Evolutionary conservation across 1,140 invertebrate genomes (phyloP), one percentile per base, ranked within the genome.

Genomic region (Manduca sexta): DNA sequence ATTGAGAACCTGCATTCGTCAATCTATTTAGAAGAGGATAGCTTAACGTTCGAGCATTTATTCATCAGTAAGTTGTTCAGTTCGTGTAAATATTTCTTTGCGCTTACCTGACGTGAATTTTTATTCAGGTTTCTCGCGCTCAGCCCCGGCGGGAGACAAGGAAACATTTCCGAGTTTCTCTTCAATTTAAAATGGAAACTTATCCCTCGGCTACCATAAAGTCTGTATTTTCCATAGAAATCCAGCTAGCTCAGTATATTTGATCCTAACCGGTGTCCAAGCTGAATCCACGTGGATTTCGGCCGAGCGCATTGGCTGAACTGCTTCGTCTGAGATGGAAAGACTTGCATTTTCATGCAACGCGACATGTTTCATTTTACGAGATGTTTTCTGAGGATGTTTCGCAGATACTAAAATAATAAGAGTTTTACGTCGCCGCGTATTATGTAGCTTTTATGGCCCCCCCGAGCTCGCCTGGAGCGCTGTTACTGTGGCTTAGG

Each of bases 371-470:
- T 83, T 82, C 80, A 79, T 82, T 85, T 85, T 79, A 85, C 69
- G 76, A 80, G 72, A 82, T 80, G 78, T 82, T 81, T 79, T 74
- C 72, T 70, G 64, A 69, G 70, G 72, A 72, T 62, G 73, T 82
- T 83, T 83, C 76, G 64, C 77, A 82, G 77, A 83, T 83, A 85
- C 78, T 83, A 82, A 80, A 85, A 83, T 85, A 85, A 83, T 85
- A 85, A 83, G 74, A 83, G 73, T 79, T 83, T 80, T 83, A 81
- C 69, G 74, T 83, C 65, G 70, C 72, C 79, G 68, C 75, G 72
- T 79, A 83, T 83, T 82, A 85, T 80, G 74, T 79, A 70, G 70
- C 72, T 77, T 85, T 85, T 85, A 80, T 79, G 66, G 61, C 60
- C 70, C 66, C n/a, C 61, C 68, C 56, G 66, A 79, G 73, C 74